Evolutionary conservation across 2,888 invertebrate genomes (phyloP).

Genomic region (Diaprepes abbreviatus): DNA sequence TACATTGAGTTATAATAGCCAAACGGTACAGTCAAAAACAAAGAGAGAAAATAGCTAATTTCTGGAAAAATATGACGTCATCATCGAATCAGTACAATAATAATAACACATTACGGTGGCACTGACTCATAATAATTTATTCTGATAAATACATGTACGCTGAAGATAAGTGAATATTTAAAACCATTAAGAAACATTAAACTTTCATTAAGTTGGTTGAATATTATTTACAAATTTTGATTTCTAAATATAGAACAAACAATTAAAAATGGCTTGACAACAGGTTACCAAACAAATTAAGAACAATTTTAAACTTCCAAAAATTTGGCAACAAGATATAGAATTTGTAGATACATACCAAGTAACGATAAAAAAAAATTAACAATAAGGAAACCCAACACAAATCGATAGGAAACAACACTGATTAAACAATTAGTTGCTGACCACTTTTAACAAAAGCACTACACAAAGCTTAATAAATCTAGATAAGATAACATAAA

Average conservation of each 20-base stretch:
- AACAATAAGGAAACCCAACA: neutral
- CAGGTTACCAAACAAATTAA: neutral
- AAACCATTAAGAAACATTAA: neutral
- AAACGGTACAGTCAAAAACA: no score
- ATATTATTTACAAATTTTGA: slow-evolving; percentile 1
- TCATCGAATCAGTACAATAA: neutral
- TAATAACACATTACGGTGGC: neutral
- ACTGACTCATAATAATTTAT: slow-evolving; percentile 10
- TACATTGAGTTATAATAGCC: no score
- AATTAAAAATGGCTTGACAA: slow-evolving; percentile 6
- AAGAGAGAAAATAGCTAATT: neutral
- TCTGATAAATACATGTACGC: neutral
- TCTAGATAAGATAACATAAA: slow-evolving; percentile 29
- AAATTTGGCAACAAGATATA: neutral
- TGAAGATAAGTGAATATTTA: neutral
- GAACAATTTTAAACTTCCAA: neutral
- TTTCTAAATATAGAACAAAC: neutral
- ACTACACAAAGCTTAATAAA: slow-evolving; percentile 19
- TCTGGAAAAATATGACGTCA: neutral
- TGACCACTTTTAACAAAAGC: slow-evolving; percentile 28
- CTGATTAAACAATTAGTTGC: neutral
- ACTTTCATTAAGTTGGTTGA: neutral
- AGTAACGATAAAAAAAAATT: neutral
- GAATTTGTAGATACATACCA: neutral
- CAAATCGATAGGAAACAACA: neutral